Base-by-base conservation (phyloP, 2,113 vertebrate species). In the Atrichornis clamosus region DNA sequence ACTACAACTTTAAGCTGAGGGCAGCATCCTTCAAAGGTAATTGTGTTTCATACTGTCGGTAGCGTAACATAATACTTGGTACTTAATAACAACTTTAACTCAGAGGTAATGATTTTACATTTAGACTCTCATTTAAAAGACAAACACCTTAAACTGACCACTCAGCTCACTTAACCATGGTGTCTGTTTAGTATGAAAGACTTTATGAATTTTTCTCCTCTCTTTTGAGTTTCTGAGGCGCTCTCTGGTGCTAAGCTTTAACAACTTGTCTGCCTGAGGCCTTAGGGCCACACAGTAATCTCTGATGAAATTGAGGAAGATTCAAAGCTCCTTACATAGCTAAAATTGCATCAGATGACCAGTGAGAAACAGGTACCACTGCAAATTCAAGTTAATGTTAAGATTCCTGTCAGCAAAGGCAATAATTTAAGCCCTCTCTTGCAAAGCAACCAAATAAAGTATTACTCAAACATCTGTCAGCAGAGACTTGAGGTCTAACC, bases 381-480 rank as follows among this genome's bases (percentile, higher is more conserved):
- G 76, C 55, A 74, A 95, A 95, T 90, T 74, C 60, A 55, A 81
- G 52, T 70, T 88, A 42, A 56, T 75, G 33, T 74, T 89, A 89
- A 67, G 73, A 63, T 72, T 95, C 26, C 86, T 96, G 93, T 97
- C 94, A 95, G 69, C 76, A 92, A 79, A 94, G 53, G 69, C 81
- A 82, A 56, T 91, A 6, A 33, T 78, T 95, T 92, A 75, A 89
- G 30, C 23, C 50, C 16, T 87, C 84, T 67, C 86, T 67, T 78
- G 67, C n/a, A 88, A 92, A 87, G 37, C 70, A 81, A 63, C 83
- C 59, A 87, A 95, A 89, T 88, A 74, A 83, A 89, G 30, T 88
- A 88, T 88, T 94, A 88, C 41, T 96, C 83, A 74, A 84, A 62
- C 63, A 67, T 93, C 96, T 95, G 95, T 95, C 92, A 95, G 26